phyloP scores from a whole-genome alignment of 2,113 vertebrate species.

The Catagonus wagneri region DNA sequence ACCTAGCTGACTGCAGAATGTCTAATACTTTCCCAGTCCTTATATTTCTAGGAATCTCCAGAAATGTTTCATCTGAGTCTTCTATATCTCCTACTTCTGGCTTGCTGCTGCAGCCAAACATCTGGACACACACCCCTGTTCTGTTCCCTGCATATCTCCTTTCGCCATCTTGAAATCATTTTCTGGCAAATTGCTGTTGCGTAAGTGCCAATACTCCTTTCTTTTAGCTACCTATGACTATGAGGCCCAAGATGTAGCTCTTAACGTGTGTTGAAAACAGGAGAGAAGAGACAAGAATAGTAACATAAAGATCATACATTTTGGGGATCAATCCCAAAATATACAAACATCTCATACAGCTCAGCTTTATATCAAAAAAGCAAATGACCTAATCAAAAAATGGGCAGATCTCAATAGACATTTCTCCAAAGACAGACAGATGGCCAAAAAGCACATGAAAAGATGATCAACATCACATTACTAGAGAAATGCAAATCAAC shows the following conservation, averaged over 20 bases:
- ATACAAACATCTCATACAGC: too few relatives aligned
- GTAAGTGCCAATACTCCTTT: not conserved
- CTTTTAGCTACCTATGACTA: not conserved
- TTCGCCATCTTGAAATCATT: conserved; percentile 27
- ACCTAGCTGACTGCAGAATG: not conserved
- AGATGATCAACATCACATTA: too few relatives aligned
- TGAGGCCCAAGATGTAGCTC: not conserved
- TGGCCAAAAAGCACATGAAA: too few relatives aligned
- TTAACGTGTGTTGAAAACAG: not conserved
- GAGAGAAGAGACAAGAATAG: not conserved
- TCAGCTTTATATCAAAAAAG: too few relatives aligned
- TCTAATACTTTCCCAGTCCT: not conserved
- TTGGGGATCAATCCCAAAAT: too few relatives aligned
- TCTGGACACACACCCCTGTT: not conserved
- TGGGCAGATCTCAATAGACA: too few relatives aligned
- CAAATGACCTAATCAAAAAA: too few relatives aligned
- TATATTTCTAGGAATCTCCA: not conserved
- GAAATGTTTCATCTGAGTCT: not conserved
- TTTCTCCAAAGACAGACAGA: too few relatives aligned
- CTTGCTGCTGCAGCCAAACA: not conserved
- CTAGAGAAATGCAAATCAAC: too few relatives aligned
- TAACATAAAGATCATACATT: not conserved
- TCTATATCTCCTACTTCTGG: not conserved
- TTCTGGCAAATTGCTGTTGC: not conserved
- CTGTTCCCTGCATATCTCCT: not conserved